A percentile compares a stretch with the other conserved stretches of the same genome.
These are phyloP conservation scores for Echinometra lucunter DNA, from an alignment of 53 echinoderm and acorn worm genomes.

Conservation along the genomic window DNA sequence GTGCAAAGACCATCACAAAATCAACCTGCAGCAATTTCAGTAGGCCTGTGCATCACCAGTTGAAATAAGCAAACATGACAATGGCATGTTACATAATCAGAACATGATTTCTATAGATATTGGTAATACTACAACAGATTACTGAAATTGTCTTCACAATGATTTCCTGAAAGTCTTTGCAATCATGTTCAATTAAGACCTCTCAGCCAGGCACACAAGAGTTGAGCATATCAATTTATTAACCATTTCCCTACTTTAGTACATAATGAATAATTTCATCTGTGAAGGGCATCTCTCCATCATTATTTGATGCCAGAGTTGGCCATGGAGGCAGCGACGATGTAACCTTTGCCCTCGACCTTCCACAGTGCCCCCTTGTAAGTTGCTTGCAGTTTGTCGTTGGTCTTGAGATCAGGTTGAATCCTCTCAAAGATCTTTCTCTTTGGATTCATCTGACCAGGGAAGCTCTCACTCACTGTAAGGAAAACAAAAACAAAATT, in stretches of 20 bases:
- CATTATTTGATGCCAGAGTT: conserved; percentile 85
- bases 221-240: not conserved
- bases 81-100: no score
- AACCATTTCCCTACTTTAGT: not conserved
- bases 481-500: no score
- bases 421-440: conserved; percentile 97
- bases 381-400: conserved; percentile 82
- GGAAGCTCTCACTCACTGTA: conserved; percentile 85
- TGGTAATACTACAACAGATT: no score
- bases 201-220: not conserved
- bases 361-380: conserved; percentile 90
- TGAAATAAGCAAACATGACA: no score
- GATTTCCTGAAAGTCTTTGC: no score
- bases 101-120: no score
- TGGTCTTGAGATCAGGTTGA: conserved; percentile 81
- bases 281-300: not conserved
- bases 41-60: no score
- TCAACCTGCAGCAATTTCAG: no score
- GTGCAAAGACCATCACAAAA: no score
- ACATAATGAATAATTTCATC: not conserved
- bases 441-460: conserved; percentile 99
- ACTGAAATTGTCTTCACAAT: no score
- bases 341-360: conserved; percentile 90
- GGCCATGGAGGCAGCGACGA: conserved; percentile 79
- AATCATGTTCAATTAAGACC: not conserved